Conservation (phyloP, 2,113 vertebrate genomes). For the Dolichotis patagonum region DNA sequence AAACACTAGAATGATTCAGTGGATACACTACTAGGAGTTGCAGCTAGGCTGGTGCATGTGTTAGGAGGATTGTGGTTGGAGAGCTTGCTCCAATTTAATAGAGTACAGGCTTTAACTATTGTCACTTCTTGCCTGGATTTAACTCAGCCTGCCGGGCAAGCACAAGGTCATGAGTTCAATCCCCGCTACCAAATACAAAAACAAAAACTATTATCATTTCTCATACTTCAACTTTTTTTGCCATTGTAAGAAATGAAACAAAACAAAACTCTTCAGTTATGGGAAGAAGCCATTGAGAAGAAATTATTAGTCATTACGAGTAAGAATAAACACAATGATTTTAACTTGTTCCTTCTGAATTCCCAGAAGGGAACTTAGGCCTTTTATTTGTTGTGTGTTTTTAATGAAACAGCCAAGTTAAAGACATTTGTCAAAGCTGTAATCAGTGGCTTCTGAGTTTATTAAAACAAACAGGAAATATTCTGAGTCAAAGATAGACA, state of each 20-base stretch:
- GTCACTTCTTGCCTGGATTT: neutral
- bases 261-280: neutral
- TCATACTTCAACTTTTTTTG: neutral
- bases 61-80: neutral
- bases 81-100: neutral
- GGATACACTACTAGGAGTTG: neutral
- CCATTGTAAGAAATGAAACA: neutral
- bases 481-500: neutral
- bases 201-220: neutral
- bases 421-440: conserved; percentile 39
- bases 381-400: conserved; percentile 59
- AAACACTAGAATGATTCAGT: neutral
- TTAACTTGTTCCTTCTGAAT: neutral
- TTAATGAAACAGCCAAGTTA: conserved; percentile 12
- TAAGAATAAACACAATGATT: neutral
- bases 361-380: neutral
- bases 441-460: conserved; percentile 44
- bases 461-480: conserved; percentile 60
- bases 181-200: no score
- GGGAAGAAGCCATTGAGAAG: conserved; percentile 20
- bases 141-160: no score
- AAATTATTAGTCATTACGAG: conserved; percentile 37
- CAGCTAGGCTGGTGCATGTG: neutral
- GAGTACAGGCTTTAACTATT: neutral
- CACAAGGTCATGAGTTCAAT: no score